Evolutionary conservation across 2,888 invertebrate genomes (phyloP), one percentile per base, ranked within the genome.

Genomic region (Pyralis farinalis): DNA sequence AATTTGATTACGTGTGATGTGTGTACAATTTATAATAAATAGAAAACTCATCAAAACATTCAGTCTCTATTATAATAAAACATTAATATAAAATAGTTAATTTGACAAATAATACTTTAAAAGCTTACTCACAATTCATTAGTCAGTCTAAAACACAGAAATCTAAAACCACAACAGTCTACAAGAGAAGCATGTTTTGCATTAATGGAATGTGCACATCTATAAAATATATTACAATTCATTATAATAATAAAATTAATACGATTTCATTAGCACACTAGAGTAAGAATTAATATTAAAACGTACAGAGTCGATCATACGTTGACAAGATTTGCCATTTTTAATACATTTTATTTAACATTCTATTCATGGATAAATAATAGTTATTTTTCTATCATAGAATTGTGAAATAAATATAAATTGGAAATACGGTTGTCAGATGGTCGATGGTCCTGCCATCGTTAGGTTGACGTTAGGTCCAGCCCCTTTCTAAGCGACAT

Each of bases 251-350:
- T 80, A 78, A 74, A 82, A 83, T 84, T 87, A 84, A 79, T 85
- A 85, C 74, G 74, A 82, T 73, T 83, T 82, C 73, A 87, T 87
- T 88, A 88, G 87, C 85, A 88, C 88, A 79, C 87, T 88, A 87
- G 63, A 76, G 67, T 82, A 83, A 81, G 55, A 77, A 82, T 84
- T 86, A 85, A 79, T 82, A 75, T 65, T 81, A 76, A 79, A 81
- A 72, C 71, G 58, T 78, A 68, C 70, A 60, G 62, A 54, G 43
- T 61, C 77, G 66, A 61, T 61, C 79, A 76, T 47, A 44, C 63
- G 50, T 46, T 47, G 42, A 62, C 77, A 73, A 73, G 70, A 74
- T 62, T 68, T 81, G 75, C 71, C 66, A 78, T 73, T 76, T 71
- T 63, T 65, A 16, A 61, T 53, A 16, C 7, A 7, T 25, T 25